Evolutionary conservation across 2,888 invertebrate species (phyloP).

Genomic region (Macaria liturata): DNA sequence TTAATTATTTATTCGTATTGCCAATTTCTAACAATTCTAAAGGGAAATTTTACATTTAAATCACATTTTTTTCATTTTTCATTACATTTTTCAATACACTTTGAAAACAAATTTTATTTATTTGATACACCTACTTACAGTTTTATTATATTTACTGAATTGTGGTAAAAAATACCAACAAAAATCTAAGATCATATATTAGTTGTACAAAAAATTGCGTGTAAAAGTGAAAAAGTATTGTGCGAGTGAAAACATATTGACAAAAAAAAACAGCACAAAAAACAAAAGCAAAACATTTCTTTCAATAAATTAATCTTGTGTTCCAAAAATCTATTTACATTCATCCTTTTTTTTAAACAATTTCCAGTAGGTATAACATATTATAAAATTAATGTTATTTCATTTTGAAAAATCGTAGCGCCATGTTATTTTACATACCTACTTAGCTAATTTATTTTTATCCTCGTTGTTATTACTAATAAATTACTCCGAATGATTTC

Average conservation of each 20-base stretch:
- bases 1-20: not conserved
- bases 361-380: too few species aligned
- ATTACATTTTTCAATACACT: conserved; percentile 34
- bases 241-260: conserved; percentile 17
- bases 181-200: not conserved
- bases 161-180: not conserved
- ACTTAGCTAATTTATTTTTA: too few species aligned
- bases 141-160: too few species aligned
- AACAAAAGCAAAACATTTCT: too few species aligned
- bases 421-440: too few species aligned
- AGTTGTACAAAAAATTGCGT: not conserved
- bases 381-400: too few species aligned
- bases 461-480: too few species aligned
- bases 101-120: not conserved
- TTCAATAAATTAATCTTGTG: too few species aligned
- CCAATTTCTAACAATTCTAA: conserved; percentile 30
- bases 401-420: too few species aligned
- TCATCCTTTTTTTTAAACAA: too few species aligned
- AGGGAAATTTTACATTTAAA: conserved; percentile 46
- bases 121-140: not conserved
- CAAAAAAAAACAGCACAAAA: conserved; percentile 3
- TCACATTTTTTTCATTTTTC: conserved; percentile 51
- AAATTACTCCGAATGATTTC: too few species aligned
- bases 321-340: too few species aligned
- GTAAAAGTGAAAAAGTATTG: conserved; percentile 13